phyloP scores from a whole-genome alignment of 2,113 vertebrate genomes.

The Atherinomorus stipes region DNA sequence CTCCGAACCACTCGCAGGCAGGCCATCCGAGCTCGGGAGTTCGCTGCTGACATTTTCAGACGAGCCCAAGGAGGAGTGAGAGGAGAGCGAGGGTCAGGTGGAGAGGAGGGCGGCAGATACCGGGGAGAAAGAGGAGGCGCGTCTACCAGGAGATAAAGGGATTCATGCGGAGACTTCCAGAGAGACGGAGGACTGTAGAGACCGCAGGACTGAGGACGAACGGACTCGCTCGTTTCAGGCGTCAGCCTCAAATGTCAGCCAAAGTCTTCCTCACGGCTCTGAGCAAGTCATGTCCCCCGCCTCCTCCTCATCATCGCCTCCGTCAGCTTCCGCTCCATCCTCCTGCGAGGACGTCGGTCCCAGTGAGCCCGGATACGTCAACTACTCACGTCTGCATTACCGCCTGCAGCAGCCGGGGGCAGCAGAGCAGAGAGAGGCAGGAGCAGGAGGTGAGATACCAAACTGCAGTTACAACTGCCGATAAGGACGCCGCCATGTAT shows the following conservation, averaged over 20 bases:
- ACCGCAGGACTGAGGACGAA: conserved; percentile 42
- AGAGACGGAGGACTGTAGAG: conserved; percentile 36
- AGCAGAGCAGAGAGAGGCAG: conserved; percentile 77
- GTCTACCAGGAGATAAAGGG: conserved; percentile 31
- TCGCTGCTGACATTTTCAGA: conserved; percentile 91
- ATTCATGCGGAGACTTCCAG: conserved; percentile 20
- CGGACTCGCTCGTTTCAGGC: conserved; percentile 53
- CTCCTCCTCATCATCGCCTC: conserved; percentile 44
- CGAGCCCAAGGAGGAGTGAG: conserved; percentile 82
- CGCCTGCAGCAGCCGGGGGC: conserved; percentile 83
- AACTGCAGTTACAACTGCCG: too few relatives aligned
- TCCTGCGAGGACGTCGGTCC: conserved; percentile 57
- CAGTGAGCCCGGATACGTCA: conserved; percentile 88
- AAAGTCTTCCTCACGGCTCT: conserved; percentile 25
- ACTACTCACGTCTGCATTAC: conserved; percentile 89
- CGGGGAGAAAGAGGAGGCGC: conserved; percentile 45
- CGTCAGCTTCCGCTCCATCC: conserved; percentile 53
- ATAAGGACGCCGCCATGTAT: too few relatives aligned
- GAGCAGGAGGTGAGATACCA: conserved; percentile 40
- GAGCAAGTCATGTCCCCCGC: conserved; percentile 62
- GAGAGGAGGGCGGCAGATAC: conserved; percentile 33
- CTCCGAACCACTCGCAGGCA: conserved; percentile 77
- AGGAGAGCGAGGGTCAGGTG: conserved; percentile 37
- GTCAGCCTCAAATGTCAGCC: conserved; percentile 34
- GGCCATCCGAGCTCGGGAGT: conserved; percentile 88